A percentile compares a stretch with the other conserved stretches of the same genome.
phyloP scores from a whole-genome alignment of 2,113 vertebrate species.

The Equus przewalskii region DNA sequence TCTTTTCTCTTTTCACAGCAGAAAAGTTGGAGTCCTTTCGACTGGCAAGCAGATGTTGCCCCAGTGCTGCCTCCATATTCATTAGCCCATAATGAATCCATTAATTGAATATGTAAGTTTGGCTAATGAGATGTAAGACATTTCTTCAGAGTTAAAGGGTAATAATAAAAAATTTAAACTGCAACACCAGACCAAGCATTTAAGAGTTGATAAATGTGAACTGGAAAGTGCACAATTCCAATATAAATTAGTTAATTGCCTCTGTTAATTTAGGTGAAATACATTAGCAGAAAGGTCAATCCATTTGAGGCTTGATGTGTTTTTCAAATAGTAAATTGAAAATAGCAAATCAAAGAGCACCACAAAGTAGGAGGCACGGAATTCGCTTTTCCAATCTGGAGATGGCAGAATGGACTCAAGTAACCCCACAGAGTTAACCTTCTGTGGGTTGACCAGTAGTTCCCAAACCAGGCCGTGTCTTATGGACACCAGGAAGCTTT shows the following conservation, averaged over 20 bases:
- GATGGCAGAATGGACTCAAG: not conserved
- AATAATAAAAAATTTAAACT: conserved; percentile 92
- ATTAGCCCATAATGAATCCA: conserved; percentile 89
- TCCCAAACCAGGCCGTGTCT: not conserved
- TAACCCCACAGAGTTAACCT: not conserved
- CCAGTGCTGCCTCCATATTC: conserved; percentile 76
- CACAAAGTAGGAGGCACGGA: conserved; percentile 35
- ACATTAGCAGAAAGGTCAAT: conserved; percentile 90
- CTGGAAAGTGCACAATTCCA: conserved; percentile 87
- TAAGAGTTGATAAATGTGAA: conserved; percentile 89
- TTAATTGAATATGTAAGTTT: conserved; percentile 91
- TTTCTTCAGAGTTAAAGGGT: conserved; percentile 91
- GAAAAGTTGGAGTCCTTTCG: conserved; percentile 51
- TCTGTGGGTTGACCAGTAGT: not conserved
- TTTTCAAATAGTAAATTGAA: conserved; percentile 89
- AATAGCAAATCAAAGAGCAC: conserved; percentile 79
- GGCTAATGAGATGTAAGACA: conserved; percentile 90
- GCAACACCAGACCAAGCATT: conserved; percentile 86
- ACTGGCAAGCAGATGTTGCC: conserved; percentile 69
- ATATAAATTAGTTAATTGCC: conserved; percentile 89
- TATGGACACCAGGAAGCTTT: not conserved
- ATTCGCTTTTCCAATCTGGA: not conserved
- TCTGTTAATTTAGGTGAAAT: conserved; percentile 88
- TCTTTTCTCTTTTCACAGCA: not conserved
- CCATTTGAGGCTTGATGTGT: conserved; percentile 86